phyloP scores from a whole-genome alignment of 53 echinoderm and acorn worm genomes.

The Patiria pectinifera region DNA sequence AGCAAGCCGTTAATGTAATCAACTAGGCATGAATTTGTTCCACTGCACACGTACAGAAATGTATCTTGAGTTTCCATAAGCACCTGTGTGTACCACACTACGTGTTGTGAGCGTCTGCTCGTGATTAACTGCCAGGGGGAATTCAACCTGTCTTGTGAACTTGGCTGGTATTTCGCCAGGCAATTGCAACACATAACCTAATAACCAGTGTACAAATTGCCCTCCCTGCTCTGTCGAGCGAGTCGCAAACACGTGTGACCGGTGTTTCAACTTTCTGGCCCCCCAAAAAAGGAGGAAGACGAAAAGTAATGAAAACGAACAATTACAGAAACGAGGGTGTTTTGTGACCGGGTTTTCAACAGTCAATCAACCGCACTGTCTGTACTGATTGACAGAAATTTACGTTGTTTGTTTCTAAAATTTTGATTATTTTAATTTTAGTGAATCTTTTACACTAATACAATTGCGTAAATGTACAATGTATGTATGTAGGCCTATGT shows the following conservation, averaged over 20 bases:
- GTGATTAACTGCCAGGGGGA: conserved; percentile 24
- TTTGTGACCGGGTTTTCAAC: too few species aligned
- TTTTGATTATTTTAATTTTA: too few species aligned
- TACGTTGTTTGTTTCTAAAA: too few species aligned
- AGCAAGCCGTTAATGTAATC: not conserved
- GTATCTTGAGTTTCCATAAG: not conserved
- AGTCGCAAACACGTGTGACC: conserved; percentile 39
- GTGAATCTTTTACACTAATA: too few species aligned
- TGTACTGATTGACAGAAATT: too few species aligned
- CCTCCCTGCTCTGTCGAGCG: conserved; percentile 42
- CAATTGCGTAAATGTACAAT: too few species aligned
- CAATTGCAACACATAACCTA: conserved; percentile 53
- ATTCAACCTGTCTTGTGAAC: conserved; percentile 36
- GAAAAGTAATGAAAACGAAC: not conserved
- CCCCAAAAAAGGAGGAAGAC: not conserved
- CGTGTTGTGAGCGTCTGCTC: conserved; percentile 1
- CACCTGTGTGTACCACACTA: not conserved
- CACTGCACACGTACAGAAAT: not conserved
- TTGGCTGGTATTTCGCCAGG: conserved; percentile 62
- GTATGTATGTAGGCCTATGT: too few species aligned
- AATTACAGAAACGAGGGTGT: not conserved
- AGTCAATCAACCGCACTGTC: too few species aligned
- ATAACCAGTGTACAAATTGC: conserved; percentile 54
- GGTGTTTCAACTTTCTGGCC: conserved; percentile 28
- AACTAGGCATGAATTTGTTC: not conserved